Evolutionary conservation across 2,797 vertebrate species (phyloP), one percentile per base, ranked within the genome.

Genomic region (Percopsis omiscomaycus): DNA sequence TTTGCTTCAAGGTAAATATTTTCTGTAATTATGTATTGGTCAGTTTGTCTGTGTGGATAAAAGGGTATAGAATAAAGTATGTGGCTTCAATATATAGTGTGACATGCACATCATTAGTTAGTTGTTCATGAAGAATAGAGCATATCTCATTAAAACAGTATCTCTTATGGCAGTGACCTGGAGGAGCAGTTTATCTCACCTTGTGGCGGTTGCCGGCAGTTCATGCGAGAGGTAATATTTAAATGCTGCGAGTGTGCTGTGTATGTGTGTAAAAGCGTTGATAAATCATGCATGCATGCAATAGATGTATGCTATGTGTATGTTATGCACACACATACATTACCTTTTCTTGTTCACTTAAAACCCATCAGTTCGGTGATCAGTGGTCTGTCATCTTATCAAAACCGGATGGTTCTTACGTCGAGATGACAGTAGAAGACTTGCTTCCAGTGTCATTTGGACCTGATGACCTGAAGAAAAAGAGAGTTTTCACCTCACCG

Each of bases 181-280:
- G 52, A 64, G 2, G 90, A 96, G 15, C 54, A 93, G 0, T 95
- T 95, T 72, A 95, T 96, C 78, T 75, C 86, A 0, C 96, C 97
- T 0, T 98, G 97, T 0, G 96, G 97, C 0, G 96, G 91, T 75
- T 98, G 97, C 90, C 88, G 97, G 59, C 96, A 98, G 89, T 91
- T 98, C 76, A 96, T 98, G 92, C 93, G 94, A 90, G 96, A 98
- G 95, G 96, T 96, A 83, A 37, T 37, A 37, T 37, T 37, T 37
- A 37, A 37, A 37, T 37, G 32, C 5, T 4, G 22, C 22, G 22
- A 22, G 22, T 22, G 22, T 52, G 6, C 3, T 45, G 1, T n/a
- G 27, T 42, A 49, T 54, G 42, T 4, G 14, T 48, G 12, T n/a
- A 5, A 11, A 10, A 8, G 32, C 8, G 5, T 37, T 37, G 32